Base-by-base conservation (phyloP, 2,797 vertebrate species). In the Hoplostethus atlanticus region DNA sequence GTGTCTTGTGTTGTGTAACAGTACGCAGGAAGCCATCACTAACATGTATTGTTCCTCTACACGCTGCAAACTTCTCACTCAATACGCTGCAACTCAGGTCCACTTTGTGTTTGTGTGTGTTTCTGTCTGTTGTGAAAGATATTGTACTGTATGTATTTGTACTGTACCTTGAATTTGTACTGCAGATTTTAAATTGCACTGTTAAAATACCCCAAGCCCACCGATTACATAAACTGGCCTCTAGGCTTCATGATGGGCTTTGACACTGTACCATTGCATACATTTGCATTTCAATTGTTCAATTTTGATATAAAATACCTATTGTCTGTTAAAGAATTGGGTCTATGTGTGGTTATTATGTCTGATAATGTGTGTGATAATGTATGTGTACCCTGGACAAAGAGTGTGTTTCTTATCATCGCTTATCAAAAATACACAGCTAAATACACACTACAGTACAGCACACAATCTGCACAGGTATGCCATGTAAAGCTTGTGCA, bases 41-140 rank as follows among this genome's bases (percentile, higher is more conserved):
- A 64, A 58, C 62, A 55, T 52, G n/a, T 58, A 4, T 73, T 62
- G 50, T 44, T 58, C 55, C 60, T 21, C 36, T 65, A 46, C 63
- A 73, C 21, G 59, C 46, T 54, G 76, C 62, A 68, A 36, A 65
- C 21, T 38, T 75, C 10, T 82, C 53, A 56, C 60, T 79, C 71
- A 78, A 21, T 80, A 58, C 64, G 76, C 59, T 79, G 73, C 56
- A 73, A 69, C 91, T 93, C 92, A 93, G 91, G 92, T 87, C 90
- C 52, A 83, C 79, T 68, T 80, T 86, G 57, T 80, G 73, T 86
- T 68, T 77, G 71, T 83, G 51, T 73, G 17, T 46, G 6, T 71
- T 28, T 81, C 71, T 83, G 70, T 84, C 38, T 84, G 64, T 80
- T 80, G 67, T 85, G 77, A 53, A 53, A 66, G 31, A 66, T 79